A percentile compares a stretch with the other conserved stretches of the same genome.
phyloP scores from a whole-genome alignment of 2,888 invertebrate species.

The Anaspis maculata region DNA sequence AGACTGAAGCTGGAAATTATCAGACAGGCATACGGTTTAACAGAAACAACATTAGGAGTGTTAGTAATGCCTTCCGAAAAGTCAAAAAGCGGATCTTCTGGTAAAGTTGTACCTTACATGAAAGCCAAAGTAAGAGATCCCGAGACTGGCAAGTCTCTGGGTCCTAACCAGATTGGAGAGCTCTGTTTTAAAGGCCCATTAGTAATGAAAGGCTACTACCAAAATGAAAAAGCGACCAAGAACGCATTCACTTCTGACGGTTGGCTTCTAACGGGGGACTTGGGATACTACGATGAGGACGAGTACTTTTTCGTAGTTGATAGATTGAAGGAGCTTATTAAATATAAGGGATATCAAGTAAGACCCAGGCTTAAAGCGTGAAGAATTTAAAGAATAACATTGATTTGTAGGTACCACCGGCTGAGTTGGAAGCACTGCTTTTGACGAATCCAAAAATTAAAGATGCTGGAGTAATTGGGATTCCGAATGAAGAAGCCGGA shows the following conservation, averaged over 20 bases:
- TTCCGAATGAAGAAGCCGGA: slow-evolving; percentile 62
- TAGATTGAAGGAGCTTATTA: slow-evolving; percentile 80
- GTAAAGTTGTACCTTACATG: slow-evolving; percentile 52
- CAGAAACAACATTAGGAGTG: slow-evolving; percentile 58
- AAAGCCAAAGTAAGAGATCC: slow-evolving; percentile 6
- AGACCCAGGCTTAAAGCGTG: slow-evolving; percentile 63
- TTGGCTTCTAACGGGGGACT: slow-evolving; percentile 69
- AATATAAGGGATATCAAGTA: slow-evolving; percentile 78
- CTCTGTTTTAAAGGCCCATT: slow-evolving; percentile 69
- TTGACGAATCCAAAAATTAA: slow-evolving; percentile 60
- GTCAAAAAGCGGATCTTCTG: slow-evolving; percentile 53
- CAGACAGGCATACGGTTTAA: slow-evolving; percentile 67
- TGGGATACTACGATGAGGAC: slow-evolving; percentile 71
- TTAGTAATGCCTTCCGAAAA: slow-evolving; percentile 32
- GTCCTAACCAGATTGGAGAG: slow-evolving; percentile 63
- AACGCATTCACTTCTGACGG: slow-evolving; percentile 61
- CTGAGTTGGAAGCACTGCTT: slow-evolving; percentile 75
- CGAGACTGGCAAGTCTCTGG: slow-evolving; percentile 47
- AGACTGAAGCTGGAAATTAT: slow-evolving; percentile 47
- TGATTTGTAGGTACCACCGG: slow-evolving; percentile 78
- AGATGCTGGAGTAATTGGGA: slow-evolving; percentile 76
- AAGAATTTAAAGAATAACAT: slow-evolving; percentile 89
- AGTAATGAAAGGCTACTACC: slow-evolving; percentile 53
- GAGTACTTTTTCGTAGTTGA: slow-evolving; percentile 74
- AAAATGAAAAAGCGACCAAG: slow-evolving; percentile 54